Percentiles rank a stretch among this genome's conserved stretches.
Conservation (phyloP, 2,113 vertebrate genomes). For the Jaculus jaculus region DNA sequence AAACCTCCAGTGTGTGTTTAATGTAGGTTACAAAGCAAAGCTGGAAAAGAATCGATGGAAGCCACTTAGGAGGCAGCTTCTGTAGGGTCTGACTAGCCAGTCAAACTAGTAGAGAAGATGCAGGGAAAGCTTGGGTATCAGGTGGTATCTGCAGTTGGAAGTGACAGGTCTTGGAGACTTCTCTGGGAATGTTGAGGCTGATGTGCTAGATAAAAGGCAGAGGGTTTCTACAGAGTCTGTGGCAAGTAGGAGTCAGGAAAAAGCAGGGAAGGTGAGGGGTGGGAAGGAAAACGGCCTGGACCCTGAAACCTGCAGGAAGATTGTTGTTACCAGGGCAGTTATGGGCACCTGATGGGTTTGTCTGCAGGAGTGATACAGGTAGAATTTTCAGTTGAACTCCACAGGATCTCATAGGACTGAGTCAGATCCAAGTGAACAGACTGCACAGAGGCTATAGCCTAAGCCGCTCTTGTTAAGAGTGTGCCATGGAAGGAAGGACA, state of each 20-base stretch:
- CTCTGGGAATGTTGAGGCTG: no score
- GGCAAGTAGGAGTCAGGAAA: background rate
- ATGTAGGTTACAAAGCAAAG: background rate
- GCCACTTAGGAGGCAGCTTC: background rate
- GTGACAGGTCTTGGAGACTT: background rate
- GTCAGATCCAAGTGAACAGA: background rate
- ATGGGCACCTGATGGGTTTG: background rate
- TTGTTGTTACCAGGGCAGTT: background rate
- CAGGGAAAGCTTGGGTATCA: background rate
- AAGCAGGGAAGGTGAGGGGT: background rate
- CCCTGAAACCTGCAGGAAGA: background rate
- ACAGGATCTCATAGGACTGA: fast-evolving
- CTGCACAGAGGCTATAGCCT: background rate
- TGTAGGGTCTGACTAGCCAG: background rate
- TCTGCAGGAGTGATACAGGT: background rate
- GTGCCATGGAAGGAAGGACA: background rate
- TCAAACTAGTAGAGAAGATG: background rate
- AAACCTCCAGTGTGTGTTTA: background rate
- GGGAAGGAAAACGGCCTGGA: background rate
- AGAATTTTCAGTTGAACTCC: background rate
- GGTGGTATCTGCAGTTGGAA: no score
- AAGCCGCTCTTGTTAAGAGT: fast-evolving
- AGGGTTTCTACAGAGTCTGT: background rate
- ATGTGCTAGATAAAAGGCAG: background rate
- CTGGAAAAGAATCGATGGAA: background rate